A percentile compares a stretch with the other conserved stretches of the same genome.
phyloP scores from a whole-genome alignment of 2,113 vertebrate genomes.

The Muscicapa adusta region DNA sequence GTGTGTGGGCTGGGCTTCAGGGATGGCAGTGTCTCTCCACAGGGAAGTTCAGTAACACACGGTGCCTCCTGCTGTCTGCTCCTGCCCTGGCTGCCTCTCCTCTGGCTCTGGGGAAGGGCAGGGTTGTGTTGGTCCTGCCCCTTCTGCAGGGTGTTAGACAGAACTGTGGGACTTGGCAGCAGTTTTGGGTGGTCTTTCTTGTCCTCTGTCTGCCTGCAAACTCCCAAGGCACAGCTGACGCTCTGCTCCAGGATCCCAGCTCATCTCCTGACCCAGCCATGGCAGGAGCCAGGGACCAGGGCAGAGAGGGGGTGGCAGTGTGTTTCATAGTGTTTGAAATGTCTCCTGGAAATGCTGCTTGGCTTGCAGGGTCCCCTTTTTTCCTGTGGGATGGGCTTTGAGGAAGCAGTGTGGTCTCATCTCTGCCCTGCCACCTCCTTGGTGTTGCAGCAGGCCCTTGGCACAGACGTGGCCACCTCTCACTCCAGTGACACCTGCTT shows the following conservation, averaged over 20 bases:
- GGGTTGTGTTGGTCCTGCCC: background rate
- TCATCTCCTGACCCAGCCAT: background rate
- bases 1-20: background rate
- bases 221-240: background rate
- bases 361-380: background rate
- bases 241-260: background rate
- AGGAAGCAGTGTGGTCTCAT: background rate
- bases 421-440: background rate
- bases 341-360: background rate
- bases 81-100: background rate
- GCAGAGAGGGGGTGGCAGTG: background rate
- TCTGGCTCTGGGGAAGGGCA: background rate
- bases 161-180: background rate
- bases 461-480: background rate
- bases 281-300: background rate
- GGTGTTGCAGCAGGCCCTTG: background rate
- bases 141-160: rapidly evolving
- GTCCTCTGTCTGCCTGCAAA: background rate
- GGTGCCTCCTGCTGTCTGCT: background rate
- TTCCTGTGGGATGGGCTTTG: background rate
- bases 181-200: background rate
- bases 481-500: background rate
- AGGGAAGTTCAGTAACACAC: background rate
- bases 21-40: background rate
- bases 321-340: background rate